A percentile compares a stretch with the other conserved stretches of the same genome.
phyloP scores from a whole-genome alignment of 2,113 vertebrate genomes.

The Oriolus oriolus region DNA sequence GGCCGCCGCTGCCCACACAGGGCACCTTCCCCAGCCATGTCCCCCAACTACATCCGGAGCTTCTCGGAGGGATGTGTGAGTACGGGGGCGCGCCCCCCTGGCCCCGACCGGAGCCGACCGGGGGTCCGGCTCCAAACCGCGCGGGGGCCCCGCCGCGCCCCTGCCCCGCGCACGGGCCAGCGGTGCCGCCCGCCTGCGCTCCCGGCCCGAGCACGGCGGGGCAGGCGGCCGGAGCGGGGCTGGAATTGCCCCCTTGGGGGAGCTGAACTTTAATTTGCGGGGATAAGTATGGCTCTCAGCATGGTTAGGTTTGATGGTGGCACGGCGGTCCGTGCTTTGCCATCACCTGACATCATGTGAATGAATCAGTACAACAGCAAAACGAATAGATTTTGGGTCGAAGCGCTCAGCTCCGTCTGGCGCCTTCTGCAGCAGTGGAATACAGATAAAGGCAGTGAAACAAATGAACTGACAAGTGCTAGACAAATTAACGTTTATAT shows the following conservation, averaged over 20 bases:
- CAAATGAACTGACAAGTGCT: background rate
- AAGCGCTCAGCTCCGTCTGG: background rate
- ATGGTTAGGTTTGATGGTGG: background rate
- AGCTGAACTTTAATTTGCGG: background rate
- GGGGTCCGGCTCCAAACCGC: background rate
- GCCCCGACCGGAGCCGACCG: background rate
- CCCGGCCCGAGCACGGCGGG: background rate
- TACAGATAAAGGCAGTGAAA: background rate
- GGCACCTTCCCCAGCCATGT: slow-evolving; percentile 71
- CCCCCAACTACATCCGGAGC: slow-evolving; percentile 85
- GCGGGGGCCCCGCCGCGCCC: background rate
- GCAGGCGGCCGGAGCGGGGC: background rate
- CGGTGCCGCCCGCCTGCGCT: background rate
- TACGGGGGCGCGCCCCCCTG: slow-evolving; percentile 6
- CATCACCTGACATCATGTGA: background rate
- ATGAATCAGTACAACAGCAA: background rate
- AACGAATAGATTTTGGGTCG: background rate
- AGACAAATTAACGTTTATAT: background rate
- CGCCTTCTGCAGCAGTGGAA: background rate
- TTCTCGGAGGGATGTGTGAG: slow-evolving; percentile 90
- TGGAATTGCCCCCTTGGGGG: background rate
- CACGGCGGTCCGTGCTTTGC: background rate
- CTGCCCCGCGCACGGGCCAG: background rate
- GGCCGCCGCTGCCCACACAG: slow-evolving; percentile 3
- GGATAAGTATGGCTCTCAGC: background rate